Percentiles rank a stretch among this genome's conserved stretches.
These are phyloP conservation scores for Tamias sibiricus DNA, from an alignment of 2,113 vertebrate species.

Conservation along the genomic window DNA sequence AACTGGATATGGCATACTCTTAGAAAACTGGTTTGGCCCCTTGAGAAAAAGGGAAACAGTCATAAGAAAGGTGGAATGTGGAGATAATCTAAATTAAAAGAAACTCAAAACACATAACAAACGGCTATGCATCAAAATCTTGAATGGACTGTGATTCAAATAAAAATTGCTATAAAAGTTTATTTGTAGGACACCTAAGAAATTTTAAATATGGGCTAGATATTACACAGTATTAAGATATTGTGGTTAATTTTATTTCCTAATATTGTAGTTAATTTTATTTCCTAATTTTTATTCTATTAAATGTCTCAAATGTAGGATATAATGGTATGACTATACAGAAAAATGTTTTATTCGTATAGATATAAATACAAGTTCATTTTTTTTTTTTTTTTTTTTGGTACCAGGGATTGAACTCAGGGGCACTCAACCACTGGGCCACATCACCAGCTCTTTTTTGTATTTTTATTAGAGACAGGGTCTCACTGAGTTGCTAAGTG, in stretches of 20 bases:
- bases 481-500: too few species aligned
- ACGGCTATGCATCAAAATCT: slow-evolving; percentile 11
- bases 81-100: not conserved
- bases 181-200: not conserved
- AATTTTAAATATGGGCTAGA: not conserved
- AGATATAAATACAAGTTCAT: not conserved
- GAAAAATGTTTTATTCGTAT: too few species aligned
- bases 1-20: too few species aligned
- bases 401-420: too few species aligned
- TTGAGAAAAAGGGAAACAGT: too few species aligned
- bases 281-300: slow-evolving; percentile 7
- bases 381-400: too few species aligned
- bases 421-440: too few species aligned
- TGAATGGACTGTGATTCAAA: not conserved
- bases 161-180: slow-evolving; percentile 3
- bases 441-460: too few species aligned
- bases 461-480: too few species aligned
- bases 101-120: not conserved
- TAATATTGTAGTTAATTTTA: not conserved
- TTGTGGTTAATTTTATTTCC: not conserved
- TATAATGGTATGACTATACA: not conserved
- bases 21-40: too few species aligned
- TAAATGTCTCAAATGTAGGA: not conserved
- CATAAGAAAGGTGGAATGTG: too few species aligned
- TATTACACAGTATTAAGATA: not conserved